Conservation (phyloP, 2,113 vertebrate species). For the Elanoides forficatus region DNA sequence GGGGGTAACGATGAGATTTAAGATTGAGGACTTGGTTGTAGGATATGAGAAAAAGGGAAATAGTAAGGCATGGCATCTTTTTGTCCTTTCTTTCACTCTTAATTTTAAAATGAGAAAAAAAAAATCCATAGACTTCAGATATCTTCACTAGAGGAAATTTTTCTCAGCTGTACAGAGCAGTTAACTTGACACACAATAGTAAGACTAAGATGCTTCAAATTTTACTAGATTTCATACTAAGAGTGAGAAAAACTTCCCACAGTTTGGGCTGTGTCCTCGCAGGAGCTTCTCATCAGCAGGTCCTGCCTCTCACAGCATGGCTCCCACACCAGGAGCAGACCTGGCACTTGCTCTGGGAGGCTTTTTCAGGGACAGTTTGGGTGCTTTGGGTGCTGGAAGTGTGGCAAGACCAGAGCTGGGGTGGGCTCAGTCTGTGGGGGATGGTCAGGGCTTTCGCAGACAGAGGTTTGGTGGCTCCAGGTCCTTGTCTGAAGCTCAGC, state of each 20-base stretch:
- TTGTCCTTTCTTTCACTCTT: neutral
- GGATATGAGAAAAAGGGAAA: neutral
- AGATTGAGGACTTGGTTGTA: neutral
- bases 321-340: fast-evolving
- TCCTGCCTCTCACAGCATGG: neutral
- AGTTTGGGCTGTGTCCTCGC: neutral
- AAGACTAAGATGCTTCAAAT: neutral
- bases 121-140: neutral
- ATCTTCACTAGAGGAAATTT: neutral
- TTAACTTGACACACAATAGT: neutral
- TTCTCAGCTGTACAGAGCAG: neutral
- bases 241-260: neutral
- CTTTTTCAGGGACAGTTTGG: neutral
- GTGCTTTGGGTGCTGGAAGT: neutral
- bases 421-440: neutral
- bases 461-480: neutral
- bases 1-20: neutral
- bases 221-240: neutral
- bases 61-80: too few relatives aligned
- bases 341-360: too few relatives aligned
- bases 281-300: neutral
- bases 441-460: fast-evolving
- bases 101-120: neutral
- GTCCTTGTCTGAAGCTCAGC: neutral
- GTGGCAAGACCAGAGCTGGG: neutral